Percentiles rank a stretch among this genome's conserved stretches.
Conservation (phyloP, 2,113 vertebrate species). For the Eonycteris spelaea region DNA sequence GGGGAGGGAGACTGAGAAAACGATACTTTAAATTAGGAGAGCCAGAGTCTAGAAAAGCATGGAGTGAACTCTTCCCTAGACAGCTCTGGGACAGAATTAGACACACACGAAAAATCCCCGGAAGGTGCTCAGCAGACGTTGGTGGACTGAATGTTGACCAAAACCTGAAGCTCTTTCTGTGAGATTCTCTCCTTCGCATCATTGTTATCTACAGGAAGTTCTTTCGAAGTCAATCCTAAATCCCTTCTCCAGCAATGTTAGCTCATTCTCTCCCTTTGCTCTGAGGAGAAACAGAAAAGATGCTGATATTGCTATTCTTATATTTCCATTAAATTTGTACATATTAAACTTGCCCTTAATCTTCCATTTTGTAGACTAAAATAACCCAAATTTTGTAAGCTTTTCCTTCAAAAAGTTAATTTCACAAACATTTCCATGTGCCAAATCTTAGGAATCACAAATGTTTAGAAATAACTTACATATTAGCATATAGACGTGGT, state of each 20-base stretch:
- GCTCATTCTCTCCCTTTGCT: neutral
- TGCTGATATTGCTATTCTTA: neutral
- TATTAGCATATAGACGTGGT: neutral
- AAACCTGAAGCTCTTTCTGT: neutral
- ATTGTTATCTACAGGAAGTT: neutral
- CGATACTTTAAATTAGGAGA: neutral
- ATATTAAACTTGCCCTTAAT: neutral
- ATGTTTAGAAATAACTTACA: neutral
- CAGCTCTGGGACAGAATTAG: neutral
- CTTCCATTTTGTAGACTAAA: neutral
- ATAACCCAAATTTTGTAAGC: neutral
- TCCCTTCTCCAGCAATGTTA: neutral
- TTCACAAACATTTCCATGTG: constrained; percentile 28
- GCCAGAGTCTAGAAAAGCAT: neutral
- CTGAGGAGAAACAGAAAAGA: neutral
- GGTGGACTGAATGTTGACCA: neutral
- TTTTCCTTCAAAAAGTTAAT: neutral
- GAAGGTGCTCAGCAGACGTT: neutral
- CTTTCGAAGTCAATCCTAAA: neutral
- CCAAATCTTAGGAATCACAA: neutral
- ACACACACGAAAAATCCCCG: neutral
- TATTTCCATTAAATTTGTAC: neutral
- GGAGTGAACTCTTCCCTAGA: neutral
- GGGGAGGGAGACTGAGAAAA: neutral
- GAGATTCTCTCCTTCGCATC: neutral